phyloP scores from a whole-genome alignment of 2,113 vertebrate species.

The Gyps fulvus region DNA sequence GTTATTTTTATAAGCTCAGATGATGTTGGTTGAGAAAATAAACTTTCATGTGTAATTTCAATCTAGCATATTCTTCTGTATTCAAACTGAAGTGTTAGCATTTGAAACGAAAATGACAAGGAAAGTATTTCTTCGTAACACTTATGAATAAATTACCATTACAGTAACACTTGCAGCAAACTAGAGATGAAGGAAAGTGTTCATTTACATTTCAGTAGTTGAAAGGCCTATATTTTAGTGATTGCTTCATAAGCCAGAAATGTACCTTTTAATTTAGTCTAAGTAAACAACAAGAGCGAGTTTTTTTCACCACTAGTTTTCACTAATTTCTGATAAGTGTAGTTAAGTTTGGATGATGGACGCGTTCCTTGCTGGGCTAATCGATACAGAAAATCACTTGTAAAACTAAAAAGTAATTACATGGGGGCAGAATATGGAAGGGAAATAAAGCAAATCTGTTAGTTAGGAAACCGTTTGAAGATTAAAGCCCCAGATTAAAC shows the following conservation, averaged over 20 bases:
- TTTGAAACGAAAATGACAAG: constrained; percentile 32
- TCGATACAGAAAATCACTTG: constrained; percentile 33
- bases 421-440: neutral
- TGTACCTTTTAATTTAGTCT: constrained; percentile 43
- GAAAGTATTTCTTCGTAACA: constrained; percentile 9
- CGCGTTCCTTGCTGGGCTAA: constrained; percentile 32
- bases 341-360: constrained; percentile 27
- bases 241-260: neutral
- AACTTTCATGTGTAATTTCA: constrained; percentile 42
- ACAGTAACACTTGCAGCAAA: neutral
- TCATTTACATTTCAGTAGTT: constrained; percentile 45
- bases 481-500: constrained; percentile 60
- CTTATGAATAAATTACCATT: constrained; percentile 14
- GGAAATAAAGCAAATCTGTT: constrained; percentile 44
- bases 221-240: neutral
- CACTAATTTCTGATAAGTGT: constrained; percentile 23
- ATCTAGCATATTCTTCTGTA: neutral
- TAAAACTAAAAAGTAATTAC: neutral
- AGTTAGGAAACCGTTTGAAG: constrained; percentile 42
- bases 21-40: constrained; percentile 61
- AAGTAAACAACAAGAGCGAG: neutral
- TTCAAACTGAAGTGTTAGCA: constrained; percentile 16
- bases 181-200: neutral
- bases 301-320: neutral
- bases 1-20: neutral